Evolutionary conservation across 2,113 vertebrate species (phyloP), one percentile per base, ranked within the genome.

Genomic region (Hystrix cristata): DNA sequence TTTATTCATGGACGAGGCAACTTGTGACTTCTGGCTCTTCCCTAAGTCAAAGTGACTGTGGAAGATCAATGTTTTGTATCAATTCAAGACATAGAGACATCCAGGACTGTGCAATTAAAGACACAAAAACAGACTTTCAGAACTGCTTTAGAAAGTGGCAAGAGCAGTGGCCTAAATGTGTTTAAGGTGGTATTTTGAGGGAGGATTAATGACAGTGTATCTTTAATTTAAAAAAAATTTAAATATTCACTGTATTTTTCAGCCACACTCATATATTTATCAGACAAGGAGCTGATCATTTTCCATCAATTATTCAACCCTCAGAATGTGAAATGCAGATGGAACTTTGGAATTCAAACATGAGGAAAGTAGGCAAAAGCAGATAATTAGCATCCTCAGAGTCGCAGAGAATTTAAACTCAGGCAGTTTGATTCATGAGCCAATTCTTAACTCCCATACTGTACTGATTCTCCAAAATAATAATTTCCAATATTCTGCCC

Each of bases 391-490:
- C 8, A 25, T 71, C 23, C n/a, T 62, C 25, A 71, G 93, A 69
- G 38, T 95, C 53, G 94, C 38, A 89, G 88, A 38, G 21, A 14
- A 43, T 86, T 89, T 90, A 86, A 93, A 83, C 10, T 15, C 15
- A 89, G 34, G 27, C 4, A 13, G 0, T 87, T 12, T 65, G 48
- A 57, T 4, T 80, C 15, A 23, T 89, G 57, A 92, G 48, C 8
- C 90, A 76, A n/a, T 76, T 86, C 46, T 76, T 93, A 90, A 46
- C 31, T 0, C 15, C 13, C 57, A 12, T 46, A 38, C 3, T 38
- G 46, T 64, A 72, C 43, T 87, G 38, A 51, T 69, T 96, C 7
- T 83, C 78, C 18, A 89, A 59, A 94, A 74, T 87, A 4, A 18
- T 94, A 18, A n/a, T 81, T 91, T 82, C 27, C n/a, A 51, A 0